Percentiles rank a stretch among this genome's conserved stretches.
Evolutionary conservation across 2,113 vertebrate genomes (phyloP).

Genomic region (Centropristis striata): DNA sequence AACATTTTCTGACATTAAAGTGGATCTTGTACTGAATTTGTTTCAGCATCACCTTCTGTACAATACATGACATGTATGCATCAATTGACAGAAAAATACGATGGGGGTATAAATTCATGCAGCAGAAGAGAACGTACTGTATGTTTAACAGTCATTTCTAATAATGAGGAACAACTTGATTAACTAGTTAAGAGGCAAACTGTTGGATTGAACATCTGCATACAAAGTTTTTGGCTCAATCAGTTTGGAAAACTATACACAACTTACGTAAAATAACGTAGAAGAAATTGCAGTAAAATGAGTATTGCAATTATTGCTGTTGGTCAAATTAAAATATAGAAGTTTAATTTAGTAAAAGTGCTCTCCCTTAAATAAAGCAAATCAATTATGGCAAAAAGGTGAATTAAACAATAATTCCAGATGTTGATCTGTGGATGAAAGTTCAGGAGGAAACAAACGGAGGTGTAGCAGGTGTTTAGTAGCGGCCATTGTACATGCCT

Average conservation of each 20-base stretch:
- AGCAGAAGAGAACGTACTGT: background rate
- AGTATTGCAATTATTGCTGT: background rate
- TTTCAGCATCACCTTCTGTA: background rate
- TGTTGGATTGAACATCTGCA: background rate
- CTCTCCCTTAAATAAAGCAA: constrained; percentile 1
- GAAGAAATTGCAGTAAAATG: no score
- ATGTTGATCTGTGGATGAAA: constrained; percentile 1
- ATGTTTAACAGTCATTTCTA: background rate
- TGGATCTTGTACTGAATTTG: background rate
- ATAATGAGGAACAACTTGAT: background rate
- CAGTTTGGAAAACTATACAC: background rate
- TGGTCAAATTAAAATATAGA: background rate
- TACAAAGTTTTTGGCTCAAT: background rate
- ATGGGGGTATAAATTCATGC: background rate
- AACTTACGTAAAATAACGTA: background rate
- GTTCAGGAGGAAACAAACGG: background rate
- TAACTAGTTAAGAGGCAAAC: background rate
- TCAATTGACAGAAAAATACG: background rate
- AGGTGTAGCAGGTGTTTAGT: constrained; percentile 28
- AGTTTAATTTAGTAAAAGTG: background rate
- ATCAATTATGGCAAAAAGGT: background rate
- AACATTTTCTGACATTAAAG: constrained; percentile 29
- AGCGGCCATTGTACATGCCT: constrained; percentile 65
- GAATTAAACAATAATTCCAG: background rate
- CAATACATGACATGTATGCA: background rate